phyloP scores from a whole-genome alignment of 1,140 invertebrate genomes.

The Bursaphelenchus mucronatus region DNA sequence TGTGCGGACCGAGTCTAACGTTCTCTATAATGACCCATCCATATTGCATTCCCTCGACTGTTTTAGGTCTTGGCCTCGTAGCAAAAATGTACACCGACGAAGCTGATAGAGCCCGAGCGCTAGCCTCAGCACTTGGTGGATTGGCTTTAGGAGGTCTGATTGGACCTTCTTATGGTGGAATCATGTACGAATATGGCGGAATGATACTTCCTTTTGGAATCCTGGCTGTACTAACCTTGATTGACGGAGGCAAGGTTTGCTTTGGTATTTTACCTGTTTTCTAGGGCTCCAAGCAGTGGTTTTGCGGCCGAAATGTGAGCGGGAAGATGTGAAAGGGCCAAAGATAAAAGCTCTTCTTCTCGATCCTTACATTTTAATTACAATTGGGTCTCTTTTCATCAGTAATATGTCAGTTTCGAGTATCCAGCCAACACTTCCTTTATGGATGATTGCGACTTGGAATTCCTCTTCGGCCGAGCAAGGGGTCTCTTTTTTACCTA shows the following conservation, averaged over 20 bases:
- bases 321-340: constrained; percentile 84
- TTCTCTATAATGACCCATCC: too few species aligned
- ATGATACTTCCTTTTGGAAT: constrained; percentile 94
- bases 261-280: background rate
- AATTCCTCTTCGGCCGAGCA: constrained; percentile 79
- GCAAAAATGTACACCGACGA: constrained; percentile 88
- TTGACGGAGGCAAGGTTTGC: constrained; percentile 79
- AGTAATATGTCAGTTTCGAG: constrained; percentile 97
- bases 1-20: too few species aligned
- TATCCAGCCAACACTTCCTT: constrained; percentile 88
- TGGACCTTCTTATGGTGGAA: constrained; percentile 80
- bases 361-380: constrained; percentile 84
- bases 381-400: constrained; percentile 85
- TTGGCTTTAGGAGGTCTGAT: constrained; percentile 88
- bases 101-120: constrained; percentile 89
- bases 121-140: constrained; percentile 88
- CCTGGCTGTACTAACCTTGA: constrained; percentile 80
- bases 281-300: constrained; percentile 86
- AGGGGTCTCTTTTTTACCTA: constrained; percentile 81
- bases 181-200: constrained; percentile 95
- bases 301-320: constrained; percentile 83
- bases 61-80: constrained; percentile 88
- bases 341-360: constrained; percentile 79
- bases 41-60: too few species aligned
- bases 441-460: constrained; percentile 99